Evolutionary conservation across 2,113 vertebrate species (phyloP).

Genomic region (Rhynchomys soricoides): DNA sequence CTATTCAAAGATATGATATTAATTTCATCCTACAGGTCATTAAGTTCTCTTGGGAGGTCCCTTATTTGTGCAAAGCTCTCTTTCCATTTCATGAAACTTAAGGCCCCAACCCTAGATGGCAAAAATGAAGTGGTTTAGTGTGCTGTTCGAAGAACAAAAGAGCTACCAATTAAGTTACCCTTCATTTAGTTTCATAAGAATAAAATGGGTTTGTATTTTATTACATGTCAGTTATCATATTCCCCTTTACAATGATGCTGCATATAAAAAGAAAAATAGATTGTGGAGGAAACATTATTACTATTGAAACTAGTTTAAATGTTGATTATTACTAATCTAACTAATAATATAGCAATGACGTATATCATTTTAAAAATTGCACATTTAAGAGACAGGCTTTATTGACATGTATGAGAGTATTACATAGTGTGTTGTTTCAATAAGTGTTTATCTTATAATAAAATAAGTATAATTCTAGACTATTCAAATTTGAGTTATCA

Average conservation of each 20-base stretch:
- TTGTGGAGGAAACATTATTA: neutral
- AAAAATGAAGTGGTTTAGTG: neutral
- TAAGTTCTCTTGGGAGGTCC: neutral
- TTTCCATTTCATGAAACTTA: neutral
- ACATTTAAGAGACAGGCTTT: neutral
- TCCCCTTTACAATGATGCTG: neutral
- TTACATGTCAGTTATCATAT: neutral
- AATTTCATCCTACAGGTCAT: neutral
- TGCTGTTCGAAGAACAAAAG: neutral
- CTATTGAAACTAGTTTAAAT: neutral
- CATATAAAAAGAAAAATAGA: neutral
- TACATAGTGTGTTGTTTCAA: neutral
- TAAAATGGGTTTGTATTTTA: neutral
- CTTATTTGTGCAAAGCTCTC: neutral
- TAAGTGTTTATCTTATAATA: neutral
- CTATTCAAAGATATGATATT: neutral
- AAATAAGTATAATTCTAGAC: neutral
- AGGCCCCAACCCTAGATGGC: accelerated
- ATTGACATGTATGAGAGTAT: neutral
- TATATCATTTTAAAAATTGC: neutral
- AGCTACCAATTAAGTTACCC: neutral
- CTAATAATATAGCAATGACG: neutral
- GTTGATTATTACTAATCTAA: neutral
- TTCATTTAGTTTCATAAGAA: neutral
- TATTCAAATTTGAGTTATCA: neutral